Percentiles rank a stretch among this genome's conserved stretches.
Conservation (phyloP, 2,888 invertebrate species). For the Diarsia mendica region DNA sequence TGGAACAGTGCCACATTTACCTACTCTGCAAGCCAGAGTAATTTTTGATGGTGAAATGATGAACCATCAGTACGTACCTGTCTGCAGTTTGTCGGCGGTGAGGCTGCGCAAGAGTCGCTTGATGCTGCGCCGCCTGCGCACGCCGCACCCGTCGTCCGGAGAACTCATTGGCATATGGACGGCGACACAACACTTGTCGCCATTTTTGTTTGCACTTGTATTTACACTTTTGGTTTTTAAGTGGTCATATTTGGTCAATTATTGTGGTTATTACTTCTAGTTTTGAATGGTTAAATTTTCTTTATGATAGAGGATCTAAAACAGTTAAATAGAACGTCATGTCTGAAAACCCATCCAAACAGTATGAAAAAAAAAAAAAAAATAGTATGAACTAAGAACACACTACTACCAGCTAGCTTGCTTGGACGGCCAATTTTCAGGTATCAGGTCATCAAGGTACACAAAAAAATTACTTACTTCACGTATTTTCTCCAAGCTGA, state of each 20-base stretch:
- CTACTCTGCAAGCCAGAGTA: no score
- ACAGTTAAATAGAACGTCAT: no score
- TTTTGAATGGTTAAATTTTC: background rate
- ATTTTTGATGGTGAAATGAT: background rate
- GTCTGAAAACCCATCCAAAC: no score
- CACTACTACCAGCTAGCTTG: no score
- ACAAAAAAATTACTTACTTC: no score
- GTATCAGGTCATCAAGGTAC: no score
- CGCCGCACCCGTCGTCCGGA: constrained; percentile 80
- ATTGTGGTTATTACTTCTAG: background rate
- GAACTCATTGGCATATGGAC: constrained; percentile 75
- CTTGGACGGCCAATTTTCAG: no score
- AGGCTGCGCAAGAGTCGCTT: constrained; percentile 87
- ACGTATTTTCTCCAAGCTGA: no score
- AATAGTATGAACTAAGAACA: no score
- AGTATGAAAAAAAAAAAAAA: no score
- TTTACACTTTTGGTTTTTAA: constrained; percentile 23
- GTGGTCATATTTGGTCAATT: constrained; percentile 39
- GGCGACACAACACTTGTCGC: constrained; percentile 10
- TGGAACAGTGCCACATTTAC: no score
- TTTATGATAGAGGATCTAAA: constrained; percentile 9
- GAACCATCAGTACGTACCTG: constrained; percentile 78
- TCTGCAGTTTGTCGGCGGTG: constrained; percentile 86
- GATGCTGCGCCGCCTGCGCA: constrained; percentile 88
- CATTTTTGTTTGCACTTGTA: constrained; percentile 43